Conservation (phyloP, 2,797 vertebrate species). For the Brachyrhaphis roseni region DNA sequence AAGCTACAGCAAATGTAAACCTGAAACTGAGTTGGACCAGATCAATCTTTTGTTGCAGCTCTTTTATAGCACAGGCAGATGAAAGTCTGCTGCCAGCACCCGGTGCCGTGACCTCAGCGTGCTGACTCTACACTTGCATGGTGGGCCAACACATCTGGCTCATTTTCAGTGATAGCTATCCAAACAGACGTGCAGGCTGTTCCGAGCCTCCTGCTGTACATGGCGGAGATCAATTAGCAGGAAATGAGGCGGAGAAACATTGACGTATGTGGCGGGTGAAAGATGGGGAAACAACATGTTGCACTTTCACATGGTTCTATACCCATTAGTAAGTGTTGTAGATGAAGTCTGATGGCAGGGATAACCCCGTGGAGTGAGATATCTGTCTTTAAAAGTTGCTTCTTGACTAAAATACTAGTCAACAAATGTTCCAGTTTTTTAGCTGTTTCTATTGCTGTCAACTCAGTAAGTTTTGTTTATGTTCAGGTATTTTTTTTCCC, state of each 20-base stretch:
- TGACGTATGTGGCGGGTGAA: constrained; percentile 31
- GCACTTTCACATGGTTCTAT: constrained; percentile 4
- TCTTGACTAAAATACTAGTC: background rate
- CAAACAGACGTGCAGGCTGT: constrained; percentile 48
- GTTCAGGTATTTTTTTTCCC: background rate
- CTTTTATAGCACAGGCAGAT: constrained; percentile 51
- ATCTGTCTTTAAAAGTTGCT: background rate
- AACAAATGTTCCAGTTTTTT: background rate
- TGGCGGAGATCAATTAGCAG: constrained; percentile 59
- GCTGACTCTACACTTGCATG: constrained; percentile 60
- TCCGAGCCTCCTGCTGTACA: constrained; percentile 50
- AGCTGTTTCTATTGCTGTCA: background rate
- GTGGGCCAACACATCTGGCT: constrained; percentile 51
- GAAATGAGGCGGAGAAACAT: constrained; percentile 66
- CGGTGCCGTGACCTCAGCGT: constrained; percentile 56
- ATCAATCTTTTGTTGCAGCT: constrained; percentile 43
- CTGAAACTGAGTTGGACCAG: constrained; percentile 41
- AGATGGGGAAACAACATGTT: background rate
- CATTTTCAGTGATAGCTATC: constrained; percentile 36
- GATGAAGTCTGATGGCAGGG: background rate
- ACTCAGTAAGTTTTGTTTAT: background rate
- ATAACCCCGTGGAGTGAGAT: background rate
- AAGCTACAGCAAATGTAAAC: constrained; percentile 17
- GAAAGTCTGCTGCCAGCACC: constrained; percentile 62
- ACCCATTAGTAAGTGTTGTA: constrained; percentile 8